Conservation (phyloP, 2,113 vertebrate species). For the Phylloscopus whistleri region DNA sequence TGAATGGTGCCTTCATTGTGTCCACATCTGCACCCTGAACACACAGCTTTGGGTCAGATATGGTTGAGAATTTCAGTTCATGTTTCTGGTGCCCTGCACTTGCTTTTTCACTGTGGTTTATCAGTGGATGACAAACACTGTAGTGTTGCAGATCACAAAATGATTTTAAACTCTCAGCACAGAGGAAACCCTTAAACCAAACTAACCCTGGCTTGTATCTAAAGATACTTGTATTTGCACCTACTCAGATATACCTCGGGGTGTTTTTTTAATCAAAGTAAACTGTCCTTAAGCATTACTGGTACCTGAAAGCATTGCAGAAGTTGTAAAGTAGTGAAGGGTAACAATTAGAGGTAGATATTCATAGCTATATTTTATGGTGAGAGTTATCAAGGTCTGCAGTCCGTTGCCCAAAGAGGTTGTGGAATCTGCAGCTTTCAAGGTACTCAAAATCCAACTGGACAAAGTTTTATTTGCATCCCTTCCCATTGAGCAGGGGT, state of each 20-base stretch:
- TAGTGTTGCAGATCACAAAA: background rate
- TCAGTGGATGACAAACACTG: background rate
- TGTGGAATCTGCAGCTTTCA: background rate
- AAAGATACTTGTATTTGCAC: background rate
- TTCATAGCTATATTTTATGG: accelerated
- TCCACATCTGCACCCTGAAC: background rate
- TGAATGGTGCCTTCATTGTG: background rate
- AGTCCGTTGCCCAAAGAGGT: background rate
- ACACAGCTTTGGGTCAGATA: background rate
- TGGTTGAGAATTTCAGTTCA: background rate
- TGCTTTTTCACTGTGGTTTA: background rate
- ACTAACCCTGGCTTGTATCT: background rate
- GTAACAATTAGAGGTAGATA: background rate
- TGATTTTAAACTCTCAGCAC: background rate
- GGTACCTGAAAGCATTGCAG: background rate
- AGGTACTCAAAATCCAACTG: accelerated
- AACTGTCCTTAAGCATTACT: background rate
- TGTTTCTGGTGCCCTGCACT: background rate
- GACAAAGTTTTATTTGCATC: background rate
- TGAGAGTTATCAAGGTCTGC: background rate
- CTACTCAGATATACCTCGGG: background rate
- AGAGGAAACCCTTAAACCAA: background rate
- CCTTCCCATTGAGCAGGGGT: background rate
- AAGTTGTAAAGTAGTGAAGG: background rate
- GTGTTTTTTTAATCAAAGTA: background rate